Base-by-base conservation (phyloP, 2,888 invertebrate species). In the Dicycla oo region DNA sequence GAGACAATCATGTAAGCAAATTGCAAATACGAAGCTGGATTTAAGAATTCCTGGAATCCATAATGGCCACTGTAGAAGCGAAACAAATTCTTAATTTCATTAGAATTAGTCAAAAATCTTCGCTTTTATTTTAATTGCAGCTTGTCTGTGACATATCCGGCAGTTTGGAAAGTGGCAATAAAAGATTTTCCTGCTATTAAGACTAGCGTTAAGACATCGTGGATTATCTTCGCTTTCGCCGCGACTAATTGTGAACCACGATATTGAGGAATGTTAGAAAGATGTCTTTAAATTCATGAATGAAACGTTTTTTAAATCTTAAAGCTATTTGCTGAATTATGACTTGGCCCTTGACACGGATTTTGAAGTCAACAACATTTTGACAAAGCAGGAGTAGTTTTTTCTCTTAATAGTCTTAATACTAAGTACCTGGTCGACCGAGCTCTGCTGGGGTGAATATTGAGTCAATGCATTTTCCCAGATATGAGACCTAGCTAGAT, bases 141-240 rank as follows among this genome's bases (percentile, higher is more conserved):
- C 15, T 64, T 56, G 38, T 60, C 64, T 68, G 60, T 64, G 74
- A 83, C 67, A 40, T 65, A 65, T 53, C 51, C 43, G 56, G 3
- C n/a, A 23, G 45, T 65, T 79, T 80, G 60, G 80, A 80, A 80
- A 80, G 80, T 69, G 34, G 51, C 30, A 49, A 40, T 47, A 62
- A 30, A 40, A 64, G 26, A n/a, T 69, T 67, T 80, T 66, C 54
- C 34, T 54, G 74, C 54, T 68, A 40, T 53, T 65, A 62, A 69
- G 54, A 70, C 34, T 47, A 40, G 82, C 78, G 53, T 65, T 65
- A 34, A 77, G 54, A 64, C 43, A 54, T 57, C 45, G 7, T 51
- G 20, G 11, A 74, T 80, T 83, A 56, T 56, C 65, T 63, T 68
- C 84, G 81, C 80, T 80, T 83, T 80, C 81, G 62, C 80, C 51